Percentiles rank a stretch among this genome's conserved stretches.
Conservation (phyloP, 2,113 vertebrate genomes). For the Pheucticus melanocephalus region DNA sequence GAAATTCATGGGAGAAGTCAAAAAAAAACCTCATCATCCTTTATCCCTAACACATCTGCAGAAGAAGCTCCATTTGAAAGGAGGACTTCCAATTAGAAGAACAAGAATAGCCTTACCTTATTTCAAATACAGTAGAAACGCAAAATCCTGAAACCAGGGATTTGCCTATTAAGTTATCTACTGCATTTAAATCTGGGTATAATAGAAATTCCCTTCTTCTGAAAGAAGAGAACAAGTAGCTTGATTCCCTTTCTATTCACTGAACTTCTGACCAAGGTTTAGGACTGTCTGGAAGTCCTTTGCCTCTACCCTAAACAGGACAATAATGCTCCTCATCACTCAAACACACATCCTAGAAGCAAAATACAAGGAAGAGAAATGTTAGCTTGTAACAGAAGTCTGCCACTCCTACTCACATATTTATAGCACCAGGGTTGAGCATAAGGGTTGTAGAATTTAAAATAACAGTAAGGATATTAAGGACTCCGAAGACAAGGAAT, state of each 20-base stretch:
- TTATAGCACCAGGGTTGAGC: slow-evolving; percentile 29
- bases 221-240: not conserved
- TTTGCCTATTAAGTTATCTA: not conserved
- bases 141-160: not conserved
- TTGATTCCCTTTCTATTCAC: not conserved
- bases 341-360: not conserved
- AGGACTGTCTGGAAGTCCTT: not conserved
- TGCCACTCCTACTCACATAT: slow-evolving; percentile 49
- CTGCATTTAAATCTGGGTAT: not conserved
- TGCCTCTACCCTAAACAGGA: not conserved
- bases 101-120: not conserved
- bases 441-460: not conserved
- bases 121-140: not conserved
- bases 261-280: not conserved
- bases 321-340: not conserved
- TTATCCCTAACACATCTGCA: not conserved
- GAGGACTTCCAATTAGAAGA: not conserved
- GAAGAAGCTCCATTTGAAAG: not conserved
- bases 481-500: not conserved
- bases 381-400: slow-evolving; percentile 16
- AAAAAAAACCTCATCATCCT: not conserved
- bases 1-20: not conserved
- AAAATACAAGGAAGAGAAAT: slow-evolving; percentile 22
- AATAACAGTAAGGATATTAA: not conserved
- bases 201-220: not conserved